Evolutionary conservation across 1,140 invertebrate genomes (phyloP).

Genomic region (Lordiphosa clarofinis): DNA sequence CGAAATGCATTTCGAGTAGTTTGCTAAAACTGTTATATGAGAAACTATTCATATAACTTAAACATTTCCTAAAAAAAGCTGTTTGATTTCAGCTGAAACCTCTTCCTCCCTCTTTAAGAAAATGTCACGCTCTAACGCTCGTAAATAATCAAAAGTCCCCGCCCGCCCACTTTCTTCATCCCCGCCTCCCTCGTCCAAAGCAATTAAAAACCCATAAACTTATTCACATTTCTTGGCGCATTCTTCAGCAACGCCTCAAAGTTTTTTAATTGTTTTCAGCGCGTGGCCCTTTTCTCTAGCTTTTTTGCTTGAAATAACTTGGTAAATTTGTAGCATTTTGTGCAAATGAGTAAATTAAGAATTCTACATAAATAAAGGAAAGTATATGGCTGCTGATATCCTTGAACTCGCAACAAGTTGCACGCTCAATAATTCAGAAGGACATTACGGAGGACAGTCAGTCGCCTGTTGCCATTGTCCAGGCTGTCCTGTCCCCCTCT

Average conservation of each 20-base stretch:
- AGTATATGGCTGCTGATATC: conserved; percentile 33
- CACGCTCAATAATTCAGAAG: conserved; percentile 68
- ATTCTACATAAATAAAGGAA: background rate
- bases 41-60: no score
- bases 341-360: conserved; percentile 71
- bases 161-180: background rate
- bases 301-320: conserved; percentile 47
- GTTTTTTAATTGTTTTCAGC: conserved; percentile 65
- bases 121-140: conserved; percentile 2
- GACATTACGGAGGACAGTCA: conserved; percentile 34
- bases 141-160: background rate
- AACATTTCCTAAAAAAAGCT: no score
- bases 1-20: no score
- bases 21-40: no score
- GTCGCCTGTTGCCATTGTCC: conserved; percentile 45
- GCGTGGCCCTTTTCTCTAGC: conserved; percentile 17
- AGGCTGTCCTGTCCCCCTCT: background rate
- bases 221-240: conserved; percentile 54
- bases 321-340: conserved; percentile 63
- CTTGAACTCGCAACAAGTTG: conserved; percentile 70
- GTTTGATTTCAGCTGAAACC: background rate
- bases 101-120: conserved; percentile 6
- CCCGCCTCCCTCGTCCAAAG: conserved; percentile 6
- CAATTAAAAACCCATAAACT: conserved; percentile 68
- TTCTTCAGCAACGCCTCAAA: conserved; percentile 47